Evolutionary conservation across 2,888 invertebrate genomes (phyloP), one percentile per base, ranked within the genome.

Genomic region (Stictocephala bisonia): DNA sequence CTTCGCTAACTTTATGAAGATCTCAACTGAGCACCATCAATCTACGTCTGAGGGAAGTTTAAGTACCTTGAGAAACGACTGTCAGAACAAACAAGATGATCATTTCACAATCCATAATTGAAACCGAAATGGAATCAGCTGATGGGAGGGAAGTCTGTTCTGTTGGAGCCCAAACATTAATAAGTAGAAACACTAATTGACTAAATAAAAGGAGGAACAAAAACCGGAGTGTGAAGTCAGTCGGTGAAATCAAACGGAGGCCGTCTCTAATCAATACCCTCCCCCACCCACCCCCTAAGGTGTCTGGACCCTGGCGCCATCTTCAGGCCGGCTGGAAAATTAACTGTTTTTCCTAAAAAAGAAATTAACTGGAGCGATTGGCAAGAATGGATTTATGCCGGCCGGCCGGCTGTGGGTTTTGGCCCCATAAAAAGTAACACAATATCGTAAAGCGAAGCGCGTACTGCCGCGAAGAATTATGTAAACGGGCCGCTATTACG

Each of bases 311-410:
- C 40, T 71, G 70, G 70, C 70, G 70, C 70, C 70, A 58, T 58
- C 70, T 27, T 13, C 24, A 44, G 58, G 29, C 22, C 24, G 9
- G 51, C 48, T 69, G 51, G 51, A 56, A 71, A 71, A 71, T 71
- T 71, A 71, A 71, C 70, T 71, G 70, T 58, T 71, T 71, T 71
- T 71, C 70, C 58, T 71, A 71, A 71, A 71, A 71, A 71, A 71
- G 70, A 71, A 71, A 71, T 71, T 71, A 71, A 71, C 70, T 41
- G 58, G 27, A 40, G 58, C 29, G 70, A 71, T 71, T 71, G 70
- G 70, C 70, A 44, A 58, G 70, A 44, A 18, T 27, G 58, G 70
- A 71, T 71, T 71, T 71, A 71, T 71, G 70, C 58, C 26, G 18
- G 56, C 51, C 44, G 29, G 44, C 58, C 58, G 58, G 70, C 58